These are phyloP conservation scores for Leguminivora glycinivorella DNA, from an alignment of 1,140 invertebrate genomes.

Conservation along the genomic window DNA sequence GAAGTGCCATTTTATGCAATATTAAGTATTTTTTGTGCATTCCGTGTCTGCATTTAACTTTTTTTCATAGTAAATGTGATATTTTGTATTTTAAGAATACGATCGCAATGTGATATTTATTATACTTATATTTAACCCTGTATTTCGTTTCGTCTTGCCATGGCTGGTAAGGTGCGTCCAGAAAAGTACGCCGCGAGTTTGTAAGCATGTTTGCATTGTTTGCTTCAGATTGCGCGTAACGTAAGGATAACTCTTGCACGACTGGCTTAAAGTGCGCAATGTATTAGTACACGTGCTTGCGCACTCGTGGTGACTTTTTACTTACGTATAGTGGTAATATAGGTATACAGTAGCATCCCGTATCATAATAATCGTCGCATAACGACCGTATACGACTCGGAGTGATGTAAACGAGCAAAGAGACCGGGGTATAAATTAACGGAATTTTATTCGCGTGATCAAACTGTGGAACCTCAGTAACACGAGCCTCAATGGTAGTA, in stretches of 20 bases:
- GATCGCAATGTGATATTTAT: neutral
- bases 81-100: neutral
- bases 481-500: no score
- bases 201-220: no score
- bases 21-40: neutral
- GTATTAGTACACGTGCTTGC: no score
- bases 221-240: no score
- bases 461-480: no score
- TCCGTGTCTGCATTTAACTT: neutral
- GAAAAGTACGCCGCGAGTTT: no score
- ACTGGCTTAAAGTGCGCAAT: no score
- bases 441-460: no score
- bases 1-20: neutral
- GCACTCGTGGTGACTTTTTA: no score
- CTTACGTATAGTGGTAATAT: neutral
- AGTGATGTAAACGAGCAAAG: conserved; percentile 2
- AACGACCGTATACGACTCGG: neutral
- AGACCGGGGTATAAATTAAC: neutral
- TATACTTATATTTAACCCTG: conserved; percentile 1
- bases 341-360: neutral
- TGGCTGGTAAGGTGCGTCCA: neutral
- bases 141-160: neutral
- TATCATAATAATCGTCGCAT: neutral
- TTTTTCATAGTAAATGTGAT: conserved; percentile 8
- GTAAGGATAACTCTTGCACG: no score